Percentiles rank a stretch among this genome's conserved stretches.
Evolutionary conservation across 1,140 invertebrate genomes (phyloP).

Genomic region (Drosophila athabasca): DNA sequence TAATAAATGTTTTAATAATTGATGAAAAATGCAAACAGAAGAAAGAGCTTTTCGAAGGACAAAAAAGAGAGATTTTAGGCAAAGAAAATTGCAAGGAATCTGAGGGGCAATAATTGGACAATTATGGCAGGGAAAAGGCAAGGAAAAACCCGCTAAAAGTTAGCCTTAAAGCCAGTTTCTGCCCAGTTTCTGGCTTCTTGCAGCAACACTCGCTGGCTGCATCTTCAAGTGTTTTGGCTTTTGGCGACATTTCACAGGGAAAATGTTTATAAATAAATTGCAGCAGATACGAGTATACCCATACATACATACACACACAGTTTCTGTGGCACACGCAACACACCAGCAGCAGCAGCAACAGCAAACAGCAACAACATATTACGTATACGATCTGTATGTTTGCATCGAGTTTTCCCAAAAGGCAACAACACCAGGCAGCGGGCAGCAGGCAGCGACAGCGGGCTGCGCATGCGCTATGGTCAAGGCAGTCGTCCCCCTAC

Average conservation of each 20-base stretch:
- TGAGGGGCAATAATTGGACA: too few relatives aligned
- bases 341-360: constrained; percentile 17
- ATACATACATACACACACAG: background rate
- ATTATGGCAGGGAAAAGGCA: too few relatives aligned
- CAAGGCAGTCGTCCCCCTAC: constrained; percentile 49
- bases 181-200: background rate
- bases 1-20: constrained; percentile 49
- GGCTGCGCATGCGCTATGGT: constrained; percentile 67
- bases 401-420: constrained; percentile 57
- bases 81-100: background rate
- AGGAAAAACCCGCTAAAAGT: constrained; percentile 5
- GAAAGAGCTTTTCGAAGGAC: too few relatives aligned
- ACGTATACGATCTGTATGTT: constrained; percentile 65
- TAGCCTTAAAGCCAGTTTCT: background rate
- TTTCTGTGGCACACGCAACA: constrained; percentile 39
- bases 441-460: constrained; percentile 25
- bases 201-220: background rate
- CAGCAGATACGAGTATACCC: constrained; percentile 30
- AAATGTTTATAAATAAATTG: constrained; percentile 78
- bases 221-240: background rate
- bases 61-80: background rate
- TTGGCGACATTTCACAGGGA: constrained; percentile 50
- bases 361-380: constrained; percentile 51
- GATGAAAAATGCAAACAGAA: background rate
- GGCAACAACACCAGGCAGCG: constrained; percentile 25